Base-by-base conservation (phyloP, 2,797 vertebrate species). In the Glyptemys insculpta region DNA sequence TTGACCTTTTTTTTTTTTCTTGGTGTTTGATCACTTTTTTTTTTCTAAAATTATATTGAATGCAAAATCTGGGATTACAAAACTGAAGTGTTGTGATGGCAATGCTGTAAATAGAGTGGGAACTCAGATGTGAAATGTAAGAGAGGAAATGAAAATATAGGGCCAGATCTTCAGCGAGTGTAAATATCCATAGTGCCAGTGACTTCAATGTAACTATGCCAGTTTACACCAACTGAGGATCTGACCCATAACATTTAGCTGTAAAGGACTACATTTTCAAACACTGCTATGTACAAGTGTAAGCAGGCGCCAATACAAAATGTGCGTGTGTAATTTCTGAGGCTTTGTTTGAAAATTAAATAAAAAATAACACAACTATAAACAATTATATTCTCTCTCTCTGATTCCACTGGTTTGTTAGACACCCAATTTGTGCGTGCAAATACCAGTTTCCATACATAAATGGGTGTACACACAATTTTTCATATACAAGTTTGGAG, bases 381-480 rank as follows among this genome's bases (percentile, higher is more conserved):
- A 90, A 91, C 86, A 74, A 6, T 3, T 5, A 5, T 68, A 4
- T 81, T 83, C 92, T 85, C 31, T 59, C 59, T 52, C 3, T 21
- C 76, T 86, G 54, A 25, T 85, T n/a, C n/a, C 27, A 1, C 68
- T 47, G 56, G 44, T 41, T 86, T 65, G 41, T 19, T 25, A 41
- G 68, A 4, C 41, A 53, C 6, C 56, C 37, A 3, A 0, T 12
- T 0, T 0, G 27, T 3, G 15, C 57, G 11, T 34, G 25, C 87
- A 68, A 12, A 49, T 54, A 18, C 44, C 37, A 7, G 41, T 54
- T 49, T 79, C 11, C 37, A 19, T 31, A 54, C 52, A 41, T 50
- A 82, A 31, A 50, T 44, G 34, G n/a, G n/a, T 5, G 1, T 37
- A 15, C 19, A 8, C 25, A 15, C 57, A 81, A 81, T 79, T 72